These are phyloP conservation scores for Bergia puertoricense DNA, from an alignment of 92 coral and sea anemone species.

Conservation along the genomic window DNA sequence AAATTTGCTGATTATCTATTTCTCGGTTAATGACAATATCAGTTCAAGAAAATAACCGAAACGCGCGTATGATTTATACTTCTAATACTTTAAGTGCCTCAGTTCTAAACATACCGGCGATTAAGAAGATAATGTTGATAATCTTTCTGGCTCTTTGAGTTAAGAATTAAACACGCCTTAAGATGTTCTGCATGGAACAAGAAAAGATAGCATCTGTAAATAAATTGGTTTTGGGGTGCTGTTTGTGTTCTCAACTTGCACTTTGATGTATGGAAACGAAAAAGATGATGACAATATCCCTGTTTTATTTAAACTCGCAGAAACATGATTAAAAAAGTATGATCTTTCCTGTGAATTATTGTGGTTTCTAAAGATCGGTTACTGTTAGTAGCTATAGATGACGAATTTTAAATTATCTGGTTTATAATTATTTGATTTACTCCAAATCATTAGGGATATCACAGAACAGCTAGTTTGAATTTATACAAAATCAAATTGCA, in stretches of 20 bases:
- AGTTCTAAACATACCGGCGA: too few species aligned
- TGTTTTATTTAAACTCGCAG: not conserved
- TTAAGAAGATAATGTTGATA: too few species aligned
- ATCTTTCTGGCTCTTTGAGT: not conserved
- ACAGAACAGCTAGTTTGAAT: not conserved
- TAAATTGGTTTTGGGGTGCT: not conserved
- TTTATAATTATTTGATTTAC: not conserved
- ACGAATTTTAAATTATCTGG: too few species aligned
- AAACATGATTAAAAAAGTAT: not conserved
- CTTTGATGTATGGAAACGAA: too few species aligned
- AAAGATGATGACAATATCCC: too few species aligned
- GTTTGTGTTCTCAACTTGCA: too few species aligned
- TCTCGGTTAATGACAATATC: too few species aligned
- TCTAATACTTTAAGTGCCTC: too few species aligned
- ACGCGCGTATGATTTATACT: too few species aligned
- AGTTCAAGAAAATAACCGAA: not conserved
- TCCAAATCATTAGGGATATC: not conserved
- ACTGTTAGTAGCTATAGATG: too few species aligned
- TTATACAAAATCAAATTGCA: too few species aligned
- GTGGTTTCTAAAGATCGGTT: not conserved
- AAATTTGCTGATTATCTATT: not conserved
- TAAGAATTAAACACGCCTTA: not conserved
- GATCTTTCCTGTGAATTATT: not conserved
- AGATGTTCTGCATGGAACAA: too few species aligned
- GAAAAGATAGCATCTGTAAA: not conserved